Conservation (phyloP, 2,113 vertebrate species). For the Apteryx mantelli region DNA sequence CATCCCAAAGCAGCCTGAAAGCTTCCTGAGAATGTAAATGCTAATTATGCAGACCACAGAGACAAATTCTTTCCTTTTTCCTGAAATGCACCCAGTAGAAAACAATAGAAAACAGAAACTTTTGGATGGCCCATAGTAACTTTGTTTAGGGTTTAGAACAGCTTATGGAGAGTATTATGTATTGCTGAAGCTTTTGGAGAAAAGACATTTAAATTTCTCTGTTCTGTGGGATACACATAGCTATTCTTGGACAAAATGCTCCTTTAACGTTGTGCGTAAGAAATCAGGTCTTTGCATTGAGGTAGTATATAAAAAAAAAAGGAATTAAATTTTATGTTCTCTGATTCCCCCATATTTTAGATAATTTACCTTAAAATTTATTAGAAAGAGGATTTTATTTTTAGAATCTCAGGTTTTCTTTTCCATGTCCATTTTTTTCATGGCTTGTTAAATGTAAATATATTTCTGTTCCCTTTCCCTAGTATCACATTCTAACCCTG, state of each 20-base stretch:
- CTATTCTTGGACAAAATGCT: not conserved
- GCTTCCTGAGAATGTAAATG: not conserved
- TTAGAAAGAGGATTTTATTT: not conserved
- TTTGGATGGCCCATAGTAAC: not conserved
- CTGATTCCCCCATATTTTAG: not conserved
- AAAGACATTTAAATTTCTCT: not conserved
- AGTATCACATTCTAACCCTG: not conserved
- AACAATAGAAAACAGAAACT: not conserved
- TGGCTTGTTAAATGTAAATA: not conserved
- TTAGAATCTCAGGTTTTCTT: not conserved
- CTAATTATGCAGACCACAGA: not conserved
- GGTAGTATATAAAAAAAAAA: not conserved
- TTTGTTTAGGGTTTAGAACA: not conserved
- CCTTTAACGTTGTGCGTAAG: slow-evolving; percentile 1
- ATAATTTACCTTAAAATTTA: not conserved
- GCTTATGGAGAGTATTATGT: not conserved
- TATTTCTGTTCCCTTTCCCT: not conserved
- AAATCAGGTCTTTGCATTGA: slow-evolving; percentile 20
- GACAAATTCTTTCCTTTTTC: not conserved
- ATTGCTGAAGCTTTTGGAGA: not conserved
- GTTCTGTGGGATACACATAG: not conserved
- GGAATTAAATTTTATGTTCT: not conserved
- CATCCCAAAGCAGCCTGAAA: slow-evolving; percentile 10
- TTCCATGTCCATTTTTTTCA: not conserved
- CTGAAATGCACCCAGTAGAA: not conserved